These are phyloP conservation scores for Drosophila equinoxialis DNA, from an alignment of 1,140 invertebrate genomes.

Conservation along the genomic window DNA sequence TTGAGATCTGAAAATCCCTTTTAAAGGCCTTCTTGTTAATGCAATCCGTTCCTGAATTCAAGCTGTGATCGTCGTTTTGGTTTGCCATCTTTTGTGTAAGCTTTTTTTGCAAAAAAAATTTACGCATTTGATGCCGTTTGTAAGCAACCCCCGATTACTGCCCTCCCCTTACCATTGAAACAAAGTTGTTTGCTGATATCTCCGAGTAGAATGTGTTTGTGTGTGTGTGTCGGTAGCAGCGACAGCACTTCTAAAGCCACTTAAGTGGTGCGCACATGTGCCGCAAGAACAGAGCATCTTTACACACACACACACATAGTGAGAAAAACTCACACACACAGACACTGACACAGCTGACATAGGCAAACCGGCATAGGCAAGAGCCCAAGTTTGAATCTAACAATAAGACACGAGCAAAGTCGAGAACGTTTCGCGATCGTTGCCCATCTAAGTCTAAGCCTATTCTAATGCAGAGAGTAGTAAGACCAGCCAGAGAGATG, in stretches of 20 bases:
- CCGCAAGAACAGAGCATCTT: slow-evolving; percentile 67
- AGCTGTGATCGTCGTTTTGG: not conserved
- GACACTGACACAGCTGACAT: slow-evolving; percentile 45
- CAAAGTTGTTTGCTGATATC: slow-evolving; percentile 25
- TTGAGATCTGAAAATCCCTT: too few species aligned
- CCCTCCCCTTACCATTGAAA: not conserved
- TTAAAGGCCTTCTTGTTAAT: not conserved
- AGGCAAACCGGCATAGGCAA: slow-evolving; percentile 66
- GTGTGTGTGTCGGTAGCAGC: slow-evolving; percentile 53
- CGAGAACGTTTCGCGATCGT: slow-evolving; percentile 55
- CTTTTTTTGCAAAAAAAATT: slow-evolving; percentile 45
- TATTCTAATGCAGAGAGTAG: slow-evolving; percentile 72
- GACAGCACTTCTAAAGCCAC: slow-evolving; percentile 63
- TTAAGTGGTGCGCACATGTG: slow-evolving; percentile 71
- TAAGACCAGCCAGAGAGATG: slow-evolving; percentile 25
- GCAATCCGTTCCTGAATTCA: slow-evolving; percentile 4
- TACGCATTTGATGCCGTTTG: slow-evolving; percentile 52
- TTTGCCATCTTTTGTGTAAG: slow-evolving; percentile 56
- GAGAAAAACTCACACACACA: slow-evolving; percentile 30
- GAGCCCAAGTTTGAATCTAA: slow-evolving; percentile 43
- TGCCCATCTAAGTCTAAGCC: slow-evolving; percentile 75
- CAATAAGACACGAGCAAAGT: slow-evolving; percentile 57
- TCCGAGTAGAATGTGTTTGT: slow-evolving; percentile 31
- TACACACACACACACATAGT: slow-evolving; percentile 38
- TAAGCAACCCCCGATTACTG: slow-evolving; percentile 14